These are phyloP conservation scores for Sylvilagus bachmani DNA, from an alignment of 2,113 vertebrate genomes.

Conservation along the genomic window DNA sequence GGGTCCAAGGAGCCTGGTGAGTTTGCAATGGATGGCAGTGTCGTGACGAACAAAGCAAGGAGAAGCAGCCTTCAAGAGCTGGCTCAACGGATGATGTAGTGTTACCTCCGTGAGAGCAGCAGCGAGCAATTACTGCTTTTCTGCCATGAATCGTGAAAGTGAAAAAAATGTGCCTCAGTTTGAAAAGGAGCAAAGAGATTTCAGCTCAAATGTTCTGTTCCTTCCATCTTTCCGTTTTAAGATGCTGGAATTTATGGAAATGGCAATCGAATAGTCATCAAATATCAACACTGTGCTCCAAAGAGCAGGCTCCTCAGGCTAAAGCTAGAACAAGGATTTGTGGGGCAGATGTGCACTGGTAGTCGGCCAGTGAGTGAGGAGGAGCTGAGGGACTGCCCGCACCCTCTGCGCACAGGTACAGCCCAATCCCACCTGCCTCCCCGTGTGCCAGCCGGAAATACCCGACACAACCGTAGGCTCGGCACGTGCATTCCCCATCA, in stretches of 20 bases:
- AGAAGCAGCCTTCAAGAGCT: not conserved
- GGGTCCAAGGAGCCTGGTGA: not conserved
- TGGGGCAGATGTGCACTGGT: no score
- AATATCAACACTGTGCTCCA: not conserved
- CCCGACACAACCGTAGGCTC: no score
- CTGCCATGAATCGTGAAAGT: not conserved
- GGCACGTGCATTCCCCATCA: no score
- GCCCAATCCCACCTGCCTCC: no score
- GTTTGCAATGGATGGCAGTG: not conserved
- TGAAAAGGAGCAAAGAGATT: slow-evolving; percentile 39
- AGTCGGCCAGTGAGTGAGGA: no score
- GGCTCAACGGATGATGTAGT: not conserved
- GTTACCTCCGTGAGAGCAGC: not conserved
- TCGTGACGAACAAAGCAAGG: not conserved
- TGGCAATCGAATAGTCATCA: not conserved
- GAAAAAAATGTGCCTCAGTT: not conserved
- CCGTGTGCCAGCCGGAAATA: no score
- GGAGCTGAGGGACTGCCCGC: no score
- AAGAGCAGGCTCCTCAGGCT: not conserved
- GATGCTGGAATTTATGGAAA: slow-evolving; percentile 35
- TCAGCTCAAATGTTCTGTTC: not conserved
- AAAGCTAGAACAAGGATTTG: not conserved
- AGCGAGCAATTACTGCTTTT: not conserved
- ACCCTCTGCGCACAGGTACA: no score
- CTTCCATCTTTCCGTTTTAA: not conserved